Percentiles rank a stretch among this genome's conserved stretches.
phyloP scores from a whole-genome alignment of 2,888 invertebrate genomes.

The Folsomia candida region DNA sequence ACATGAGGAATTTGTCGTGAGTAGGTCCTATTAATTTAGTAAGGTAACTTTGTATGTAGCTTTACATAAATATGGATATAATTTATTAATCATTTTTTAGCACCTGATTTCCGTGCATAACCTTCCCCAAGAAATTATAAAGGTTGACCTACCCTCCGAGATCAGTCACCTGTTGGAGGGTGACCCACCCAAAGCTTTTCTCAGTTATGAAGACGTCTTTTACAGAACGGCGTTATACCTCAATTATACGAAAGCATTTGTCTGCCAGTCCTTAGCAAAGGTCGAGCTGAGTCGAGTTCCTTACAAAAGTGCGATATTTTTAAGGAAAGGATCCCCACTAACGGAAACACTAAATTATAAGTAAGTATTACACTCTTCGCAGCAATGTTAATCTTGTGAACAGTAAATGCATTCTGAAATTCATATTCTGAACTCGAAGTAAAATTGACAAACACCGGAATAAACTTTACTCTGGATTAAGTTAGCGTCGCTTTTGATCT shows the following conservation, averaged over 20 bases:
- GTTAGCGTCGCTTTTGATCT: no score
- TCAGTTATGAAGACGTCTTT: conserved; percentile 34
- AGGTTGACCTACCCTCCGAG: conserved; percentile 24
- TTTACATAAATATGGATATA: no score
- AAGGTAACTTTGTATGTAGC: no score
- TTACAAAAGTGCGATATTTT: conserved; percentile 30
- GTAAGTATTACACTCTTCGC: no score
- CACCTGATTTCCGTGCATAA: conserved; percentile 16
- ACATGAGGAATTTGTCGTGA: no score
- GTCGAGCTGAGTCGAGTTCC: conserved; percentile 20
- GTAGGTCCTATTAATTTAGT: no score
- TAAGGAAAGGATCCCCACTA: conserved; percentile 32
- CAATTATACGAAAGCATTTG: conserved; percentile 26
- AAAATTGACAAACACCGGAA: no score
- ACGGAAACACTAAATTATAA: conserved; percentile 33
- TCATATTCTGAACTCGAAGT: no score
- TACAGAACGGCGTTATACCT: conserved; percentile 27
- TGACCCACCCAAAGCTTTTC: conserved; percentile 18
- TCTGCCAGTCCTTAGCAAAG: conserved; percentile 21
- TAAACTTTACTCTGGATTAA: no score
- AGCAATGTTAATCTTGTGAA: no score
- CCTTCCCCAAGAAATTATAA: conserved; percentile 17
- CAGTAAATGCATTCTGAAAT: no score
- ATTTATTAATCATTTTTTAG: conserved; percentile 15
- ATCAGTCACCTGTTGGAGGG: conserved; percentile 23